A percentile compares a stretch with the other conserved stretches of the same genome.
Evolutionary conservation across 2,888 invertebrate species (phyloP).

Genomic region (Eulithis testata): DNA sequence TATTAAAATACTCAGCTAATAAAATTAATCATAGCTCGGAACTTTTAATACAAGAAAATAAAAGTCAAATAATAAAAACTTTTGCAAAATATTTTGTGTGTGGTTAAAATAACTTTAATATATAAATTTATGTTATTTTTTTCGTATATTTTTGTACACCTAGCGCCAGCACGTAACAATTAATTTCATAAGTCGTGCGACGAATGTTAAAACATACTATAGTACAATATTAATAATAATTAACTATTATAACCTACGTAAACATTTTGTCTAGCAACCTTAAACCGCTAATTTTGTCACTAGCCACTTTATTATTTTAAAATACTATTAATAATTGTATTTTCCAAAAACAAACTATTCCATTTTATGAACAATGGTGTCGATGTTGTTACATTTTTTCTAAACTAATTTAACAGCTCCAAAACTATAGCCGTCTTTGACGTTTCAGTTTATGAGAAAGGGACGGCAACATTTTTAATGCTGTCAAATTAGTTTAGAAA

Average conservation of each 20-base stretch:
- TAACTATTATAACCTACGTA: slow-evolving; percentile 42
- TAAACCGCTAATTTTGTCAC: slow-evolving; percentile 54
- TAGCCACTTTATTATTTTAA: slow-evolving; percentile 53
- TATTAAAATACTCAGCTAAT: no score
- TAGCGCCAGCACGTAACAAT: slow-evolving; percentile 3
- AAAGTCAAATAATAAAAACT: no score
- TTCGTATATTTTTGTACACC: background rate
- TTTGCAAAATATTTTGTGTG: background rate
- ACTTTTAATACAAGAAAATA: no score
- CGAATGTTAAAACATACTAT: slow-evolving; percentile 1
- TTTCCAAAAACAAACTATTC: slow-evolving; percentile 8
- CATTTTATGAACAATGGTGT: background rate
- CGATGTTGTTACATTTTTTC: no score
- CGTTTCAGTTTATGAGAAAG: no score
- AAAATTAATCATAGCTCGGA: no score
- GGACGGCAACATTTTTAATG: no score
- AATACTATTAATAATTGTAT: slow-evolving; percentile 20
- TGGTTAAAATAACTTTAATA: background rate
- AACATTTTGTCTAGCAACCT: slow-evolving; percentile 43
- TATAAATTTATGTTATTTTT: background rate
- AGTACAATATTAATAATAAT: slow-evolving; percentile 18
- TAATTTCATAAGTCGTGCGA: slow-evolving; percentile 9
- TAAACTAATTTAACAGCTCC: no score
- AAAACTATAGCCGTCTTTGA: no score
- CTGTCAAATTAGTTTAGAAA: no score